phyloP scores from a whole-genome alignment of 2,113 vertebrate genomes.

The Cavia aperea region DNA sequence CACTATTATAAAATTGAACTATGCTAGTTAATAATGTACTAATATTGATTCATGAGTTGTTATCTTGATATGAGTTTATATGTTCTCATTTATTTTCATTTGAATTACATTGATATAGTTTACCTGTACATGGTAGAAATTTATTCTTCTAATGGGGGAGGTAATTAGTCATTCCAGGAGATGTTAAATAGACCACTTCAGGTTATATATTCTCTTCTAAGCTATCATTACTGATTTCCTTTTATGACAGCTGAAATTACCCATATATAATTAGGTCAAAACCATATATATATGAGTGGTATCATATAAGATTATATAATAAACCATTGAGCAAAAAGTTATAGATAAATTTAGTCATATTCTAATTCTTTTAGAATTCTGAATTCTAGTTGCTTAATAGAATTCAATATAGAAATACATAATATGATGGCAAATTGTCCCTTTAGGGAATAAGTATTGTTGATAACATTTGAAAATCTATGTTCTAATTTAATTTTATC shows the following conservation, averaged over 20 bases:
- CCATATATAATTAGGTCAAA: not conserved
- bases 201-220: not conserved
- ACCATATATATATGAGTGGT: not conserved
- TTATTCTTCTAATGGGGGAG: not conserved
- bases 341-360: not conserved
- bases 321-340: not conserved
- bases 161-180: not conserved
- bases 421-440: not conserved
- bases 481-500: not conserved
- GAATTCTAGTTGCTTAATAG: not conserved
- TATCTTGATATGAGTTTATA: not conserved
- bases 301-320: not conserved
- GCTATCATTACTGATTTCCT: not conserved
- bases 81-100: not conserved
- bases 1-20: not conserved
- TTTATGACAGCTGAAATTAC: slow-evolving; percentile 5
- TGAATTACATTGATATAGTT: not conserved
- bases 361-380: not conserved
- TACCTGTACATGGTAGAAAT: not conserved
- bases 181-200: not conserved
- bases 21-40: not conserved
- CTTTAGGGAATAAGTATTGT: not conserved
- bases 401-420: not conserved
- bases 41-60: not conserved
- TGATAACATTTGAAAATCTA: not conserved